These are phyloP conservation scores for Sylvia borin DNA, from an alignment of 2,797 vertebrate species.

Conservation along the genomic window DNA sequence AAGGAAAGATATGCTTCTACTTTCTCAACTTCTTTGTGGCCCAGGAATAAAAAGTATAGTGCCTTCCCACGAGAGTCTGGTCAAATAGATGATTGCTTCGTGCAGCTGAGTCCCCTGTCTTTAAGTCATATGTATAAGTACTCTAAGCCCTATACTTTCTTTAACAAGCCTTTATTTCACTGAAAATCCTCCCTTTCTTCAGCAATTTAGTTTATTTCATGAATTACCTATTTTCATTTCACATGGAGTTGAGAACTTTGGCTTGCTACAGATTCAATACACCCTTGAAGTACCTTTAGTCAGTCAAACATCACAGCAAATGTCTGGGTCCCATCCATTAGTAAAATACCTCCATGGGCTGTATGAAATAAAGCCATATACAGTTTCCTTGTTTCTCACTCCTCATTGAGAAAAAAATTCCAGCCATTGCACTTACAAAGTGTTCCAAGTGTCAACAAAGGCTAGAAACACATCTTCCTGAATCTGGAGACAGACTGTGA, in stretches of 20 bases:
- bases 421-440: not conserved
- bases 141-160: not conserved
- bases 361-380: not conserved
- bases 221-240: slow-evolving; percentile 8
- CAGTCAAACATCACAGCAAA: not conserved
- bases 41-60: not conserved
- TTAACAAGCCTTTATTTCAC: not conserved
- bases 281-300: not conserved
- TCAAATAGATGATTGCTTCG: not conserved
- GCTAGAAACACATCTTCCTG: not conserved
- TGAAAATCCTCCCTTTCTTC: not conserved
- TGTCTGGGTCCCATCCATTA: not conserved
- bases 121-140: not conserved
- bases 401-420: not conserved
- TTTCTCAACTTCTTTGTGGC: not conserved
- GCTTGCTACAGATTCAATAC: not conserved
- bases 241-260: not conserved
- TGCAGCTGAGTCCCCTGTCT: not conserved
- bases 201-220: not conserved
- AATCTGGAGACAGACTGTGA: not conserved
- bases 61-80: not conserved
- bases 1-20: not conserved
- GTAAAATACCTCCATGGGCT: not conserved
- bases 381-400: not conserved
- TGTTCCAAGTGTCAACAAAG: not conserved